phyloP scores from a whole-genome alignment of 1,140 invertebrate species.

The Yoshiicerus persimilis region DNA sequence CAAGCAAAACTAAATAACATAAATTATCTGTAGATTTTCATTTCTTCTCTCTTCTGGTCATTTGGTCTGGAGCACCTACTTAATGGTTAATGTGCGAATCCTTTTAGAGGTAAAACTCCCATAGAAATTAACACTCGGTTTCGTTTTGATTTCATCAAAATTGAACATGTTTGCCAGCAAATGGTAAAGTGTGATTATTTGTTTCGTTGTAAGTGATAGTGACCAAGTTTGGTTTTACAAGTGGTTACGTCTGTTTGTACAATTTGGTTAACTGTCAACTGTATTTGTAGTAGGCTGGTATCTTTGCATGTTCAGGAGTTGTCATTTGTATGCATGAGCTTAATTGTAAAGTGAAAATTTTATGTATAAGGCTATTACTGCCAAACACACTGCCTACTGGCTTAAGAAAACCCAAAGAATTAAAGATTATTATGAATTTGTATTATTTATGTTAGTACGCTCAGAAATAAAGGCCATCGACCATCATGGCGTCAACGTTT shows the following conservation, averaged over 20 bases:
- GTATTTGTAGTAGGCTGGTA: not conserved
- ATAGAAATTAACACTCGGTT: not conserved
- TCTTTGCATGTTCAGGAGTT: not conserved
- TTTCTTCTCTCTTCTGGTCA: not conserved
- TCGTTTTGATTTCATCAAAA: not conserved
- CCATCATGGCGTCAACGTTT: too few species aligned
- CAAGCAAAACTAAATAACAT: not conserved
- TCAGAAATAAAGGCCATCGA: not conserved
- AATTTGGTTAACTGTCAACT: not conserved
- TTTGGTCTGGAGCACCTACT: too few species aligned
- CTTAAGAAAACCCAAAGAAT: not conserved
- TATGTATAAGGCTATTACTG: not conserved
- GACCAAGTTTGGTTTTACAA: not conserved
- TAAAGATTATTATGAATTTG: not conserved
- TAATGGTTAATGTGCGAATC: not conserved
- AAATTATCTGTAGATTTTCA: not conserved
- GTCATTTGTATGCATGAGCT: not conserved
- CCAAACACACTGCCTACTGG: not conserved
- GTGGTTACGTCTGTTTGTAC: not conserved
- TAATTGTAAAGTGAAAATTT: not conserved
- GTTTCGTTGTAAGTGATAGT: constrained; percentile 7
- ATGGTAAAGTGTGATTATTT: not conserved
- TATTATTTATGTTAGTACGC: not conserved
- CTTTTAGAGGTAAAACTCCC: not conserved
- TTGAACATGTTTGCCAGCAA: not conserved